Percentiles rank a stretch among this genome's conserved stretches.
phyloP scores from a whole-genome alignment of 2,797 vertebrate species.

The Spinibarbus caldwelli region DNA sequence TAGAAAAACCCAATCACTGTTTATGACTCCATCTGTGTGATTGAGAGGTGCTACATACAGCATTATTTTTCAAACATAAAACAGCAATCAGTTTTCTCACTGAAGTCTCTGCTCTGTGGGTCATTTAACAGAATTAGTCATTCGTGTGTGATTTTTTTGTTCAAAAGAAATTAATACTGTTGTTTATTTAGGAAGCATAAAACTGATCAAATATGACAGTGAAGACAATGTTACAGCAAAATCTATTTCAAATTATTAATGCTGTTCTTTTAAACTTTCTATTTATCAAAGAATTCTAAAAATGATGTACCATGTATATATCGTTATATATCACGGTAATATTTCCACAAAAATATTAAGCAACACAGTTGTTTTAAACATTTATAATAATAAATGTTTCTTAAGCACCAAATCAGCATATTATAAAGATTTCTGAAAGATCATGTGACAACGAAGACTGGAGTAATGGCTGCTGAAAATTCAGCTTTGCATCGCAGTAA shows the following conservation, averaged over 20 bases:
- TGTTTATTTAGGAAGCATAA: neutral
- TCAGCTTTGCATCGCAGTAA: neutral
- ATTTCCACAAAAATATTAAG: neutral
- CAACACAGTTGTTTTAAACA: neutral
- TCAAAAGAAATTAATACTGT: neutral
- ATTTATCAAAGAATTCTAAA: neutral
- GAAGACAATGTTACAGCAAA: neutral
- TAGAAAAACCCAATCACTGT: conserved; percentile 24
- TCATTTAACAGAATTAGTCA: neutral
- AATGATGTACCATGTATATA: no score
- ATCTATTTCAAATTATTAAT: neutral
- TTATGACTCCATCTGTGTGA: conserved; percentile 31
- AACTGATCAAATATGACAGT: neutral
- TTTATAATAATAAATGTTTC: neutral
- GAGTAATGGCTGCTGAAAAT: neutral
- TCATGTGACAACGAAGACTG: neutral
- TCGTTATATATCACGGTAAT: neutral
- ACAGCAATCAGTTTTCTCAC: neutral
- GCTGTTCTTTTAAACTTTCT: neutral
- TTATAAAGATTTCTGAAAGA: neutral
- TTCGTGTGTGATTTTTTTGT: no score
- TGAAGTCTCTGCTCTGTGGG: neutral
- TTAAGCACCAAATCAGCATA: neutral
- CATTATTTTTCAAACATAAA: conserved; percentile 10
- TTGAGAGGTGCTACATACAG: neutral